These are phyloP conservation scores for Ariopsis seemanni DNA, from an alignment of 2,113 vertebrate genomes.

Conservation along the genomic window DNA sequence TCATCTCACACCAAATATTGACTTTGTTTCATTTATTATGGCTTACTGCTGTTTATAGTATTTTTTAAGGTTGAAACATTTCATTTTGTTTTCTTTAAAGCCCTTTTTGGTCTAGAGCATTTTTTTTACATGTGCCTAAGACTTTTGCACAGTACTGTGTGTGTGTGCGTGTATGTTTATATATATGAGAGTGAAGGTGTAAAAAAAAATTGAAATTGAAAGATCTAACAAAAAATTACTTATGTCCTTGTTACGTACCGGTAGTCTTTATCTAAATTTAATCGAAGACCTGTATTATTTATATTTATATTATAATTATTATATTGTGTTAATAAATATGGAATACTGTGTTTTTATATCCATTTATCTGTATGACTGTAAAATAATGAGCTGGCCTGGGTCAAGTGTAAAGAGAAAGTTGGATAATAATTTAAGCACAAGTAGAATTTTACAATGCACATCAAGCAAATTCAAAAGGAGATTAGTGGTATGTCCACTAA, in stretches of 20 bases:
- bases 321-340: background rate
- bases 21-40: too few relatives aligned
- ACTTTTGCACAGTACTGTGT: too few relatives aligned
- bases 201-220: background rate
- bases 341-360: background rate
- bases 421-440: background rate
- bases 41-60: too few relatives aligned
- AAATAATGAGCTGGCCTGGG: background rate
- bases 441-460: background rate
- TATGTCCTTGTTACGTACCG: background rate
- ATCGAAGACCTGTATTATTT: background rate
- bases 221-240: background rate
- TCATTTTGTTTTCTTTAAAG: too few relatives aligned
- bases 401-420: background rate
- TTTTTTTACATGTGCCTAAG: too few relatives aligned
- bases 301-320: background rate
- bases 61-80: too few relatives aligned
- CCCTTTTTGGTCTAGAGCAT: too few relatives aligned
- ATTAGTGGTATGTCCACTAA: background rate
- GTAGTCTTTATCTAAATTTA: background rate
- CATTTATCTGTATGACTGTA: background rate
- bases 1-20: too few relatives aligned
- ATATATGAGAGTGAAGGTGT: background rate
- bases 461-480: background rate
- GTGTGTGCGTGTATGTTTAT: background rate